A percentile compares a stretch with the other conserved stretches of the same genome.
Evolutionary conservation across 2,797 vertebrate species (phyloP).

Genomic region (Spondyliosoma cantharus): DNA sequence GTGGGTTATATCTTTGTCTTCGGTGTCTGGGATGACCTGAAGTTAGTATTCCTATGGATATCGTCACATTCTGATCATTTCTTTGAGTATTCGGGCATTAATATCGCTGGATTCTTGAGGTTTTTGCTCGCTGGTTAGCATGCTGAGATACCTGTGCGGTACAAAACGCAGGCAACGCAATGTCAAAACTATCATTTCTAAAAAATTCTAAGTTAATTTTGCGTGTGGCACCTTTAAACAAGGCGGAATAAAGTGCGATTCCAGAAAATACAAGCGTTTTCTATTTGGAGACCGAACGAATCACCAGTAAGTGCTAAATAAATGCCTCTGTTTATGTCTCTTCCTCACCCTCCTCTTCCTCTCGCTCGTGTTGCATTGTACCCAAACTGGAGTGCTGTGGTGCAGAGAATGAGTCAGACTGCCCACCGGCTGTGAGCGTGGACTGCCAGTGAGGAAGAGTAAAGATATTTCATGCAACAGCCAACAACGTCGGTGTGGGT

Average conservation of each 20-base stretch:
- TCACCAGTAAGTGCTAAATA: conserved; percentile 10
- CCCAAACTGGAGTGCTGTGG: conserved; percentile 72
- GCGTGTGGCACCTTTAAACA: not conserved
- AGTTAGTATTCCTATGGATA: no score
- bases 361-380: conserved; percentile 58
- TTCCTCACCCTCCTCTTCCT: not conserved
- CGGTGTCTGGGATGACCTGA: no score
- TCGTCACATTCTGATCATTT: no score
- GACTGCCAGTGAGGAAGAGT: conserved; percentile 69
- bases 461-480: conserved; percentile 66
- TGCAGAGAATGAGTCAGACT: conserved; percentile 80
- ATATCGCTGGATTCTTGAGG: no score
- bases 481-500: conserved; percentile 56
- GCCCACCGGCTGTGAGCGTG: conserved; percentile 78
- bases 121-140: no score
- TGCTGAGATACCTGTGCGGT: no score
- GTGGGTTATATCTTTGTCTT: no score
- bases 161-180: no score
- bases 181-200: no score
- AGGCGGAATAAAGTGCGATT: not conserved
- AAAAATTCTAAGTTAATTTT: no score
- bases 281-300: not conserved
- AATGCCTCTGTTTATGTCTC: conserved; percentile 37
- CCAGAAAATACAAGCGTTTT: not conserved
- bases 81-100: no score